Percentiles rank a stretch among this genome's conserved stretches.
Conservation (phyloP, 2,797 vertebrate species). For the Myiotriccus ornatus region DNA sequence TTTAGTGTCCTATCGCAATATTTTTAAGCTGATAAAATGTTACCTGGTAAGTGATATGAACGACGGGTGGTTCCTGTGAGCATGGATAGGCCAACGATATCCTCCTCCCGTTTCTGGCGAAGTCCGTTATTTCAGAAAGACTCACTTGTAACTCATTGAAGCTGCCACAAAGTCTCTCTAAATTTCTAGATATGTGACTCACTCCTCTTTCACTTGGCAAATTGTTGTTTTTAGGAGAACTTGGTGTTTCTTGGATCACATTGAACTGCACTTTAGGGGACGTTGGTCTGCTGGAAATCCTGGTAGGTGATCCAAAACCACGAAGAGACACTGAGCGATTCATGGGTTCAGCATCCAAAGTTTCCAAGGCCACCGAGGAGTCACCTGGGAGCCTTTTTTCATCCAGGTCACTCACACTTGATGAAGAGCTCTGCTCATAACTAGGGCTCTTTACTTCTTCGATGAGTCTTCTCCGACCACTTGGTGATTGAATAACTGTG, state of each 20-base stretch:
- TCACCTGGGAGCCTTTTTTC: conserved; percentile 75
- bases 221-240: conserved; percentile 64
- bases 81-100: conserved; percentile 76
- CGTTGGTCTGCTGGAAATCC: conserved; percentile 75
- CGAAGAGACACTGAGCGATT: conserved; percentile 76
- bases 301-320: conserved; percentile 71
- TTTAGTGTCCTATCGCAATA: neutral
- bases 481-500: conserved; percentile 75
- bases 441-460: conserved; percentile 81
- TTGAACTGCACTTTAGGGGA: conserved; percentile 75
- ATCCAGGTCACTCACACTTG: conserved; percentile 78
- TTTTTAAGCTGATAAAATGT: neutral
- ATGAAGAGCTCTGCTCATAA: conserved; percentile 78
- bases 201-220: conserved; percentile 67
- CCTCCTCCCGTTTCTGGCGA: conserved; percentile 84
- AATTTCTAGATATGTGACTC: conserved; percentile 82
- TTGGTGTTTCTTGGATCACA: conserved; percentile 47
- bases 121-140: conserved; percentile 83
- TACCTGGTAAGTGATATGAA: conserved; percentile 90
- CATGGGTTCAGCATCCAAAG: conserved; percentile 80
- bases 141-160: conserved; percentile 86
- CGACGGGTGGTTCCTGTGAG: conserved; percentile 81
- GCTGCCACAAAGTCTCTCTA: conserved; percentile 84
- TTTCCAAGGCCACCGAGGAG: conserved; percentile 77
- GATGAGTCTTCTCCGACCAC: conserved; percentile 79